phyloP scores from a whole-genome alignment of 2,113 vertebrate genomes.

The Quiscalus mexicanus region DNA sequence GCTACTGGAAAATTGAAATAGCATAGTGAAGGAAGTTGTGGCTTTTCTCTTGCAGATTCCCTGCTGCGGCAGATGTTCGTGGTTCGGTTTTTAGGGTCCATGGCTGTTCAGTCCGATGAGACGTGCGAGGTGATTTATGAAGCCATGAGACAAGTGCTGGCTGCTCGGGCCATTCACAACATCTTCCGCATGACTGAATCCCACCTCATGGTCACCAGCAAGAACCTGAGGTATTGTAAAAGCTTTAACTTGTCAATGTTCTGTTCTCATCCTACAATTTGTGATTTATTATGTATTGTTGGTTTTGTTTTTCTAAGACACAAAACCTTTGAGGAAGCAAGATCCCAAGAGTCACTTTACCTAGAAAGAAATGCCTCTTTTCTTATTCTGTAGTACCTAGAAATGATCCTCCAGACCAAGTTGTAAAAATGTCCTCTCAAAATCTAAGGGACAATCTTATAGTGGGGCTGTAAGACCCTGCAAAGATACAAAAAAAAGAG shows the following conservation, averaged over 20 bases:
- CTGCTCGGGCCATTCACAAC: conserved; percentile 96
- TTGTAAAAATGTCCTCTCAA: neutral
- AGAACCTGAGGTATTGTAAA: conserved; percentile 80
- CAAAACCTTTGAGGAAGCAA: neutral
- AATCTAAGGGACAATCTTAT: neutral
- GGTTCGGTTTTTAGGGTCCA: conserved; percentile 94
- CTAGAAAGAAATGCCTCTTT: neutral
- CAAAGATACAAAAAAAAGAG: neutral
- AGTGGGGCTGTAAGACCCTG: neutral
- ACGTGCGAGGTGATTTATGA: conserved; percentile 92
- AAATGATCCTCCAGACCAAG: neutral
- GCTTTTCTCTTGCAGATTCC: conserved; percentile 80
- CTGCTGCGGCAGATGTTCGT: conserved; percentile 94
- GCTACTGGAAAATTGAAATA: neutral
- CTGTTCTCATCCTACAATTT: neutral
- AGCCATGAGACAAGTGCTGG: conserved; percentile 96
- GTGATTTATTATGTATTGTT: neutral
- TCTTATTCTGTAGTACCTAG: neutral
- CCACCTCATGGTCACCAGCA: conserved; percentile 94
- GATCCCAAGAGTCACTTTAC: neutral
- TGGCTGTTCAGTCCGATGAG: conserved; percentile 87
- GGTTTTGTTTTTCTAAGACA: neutral
- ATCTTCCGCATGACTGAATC: conserved; percentile 95
- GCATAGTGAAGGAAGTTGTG: neutral
- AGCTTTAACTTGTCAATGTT: neutral